phyloP scores from a whole-genome alignment of 1,140 invertebrate species.

The Drosophila nikananu region DNA sequence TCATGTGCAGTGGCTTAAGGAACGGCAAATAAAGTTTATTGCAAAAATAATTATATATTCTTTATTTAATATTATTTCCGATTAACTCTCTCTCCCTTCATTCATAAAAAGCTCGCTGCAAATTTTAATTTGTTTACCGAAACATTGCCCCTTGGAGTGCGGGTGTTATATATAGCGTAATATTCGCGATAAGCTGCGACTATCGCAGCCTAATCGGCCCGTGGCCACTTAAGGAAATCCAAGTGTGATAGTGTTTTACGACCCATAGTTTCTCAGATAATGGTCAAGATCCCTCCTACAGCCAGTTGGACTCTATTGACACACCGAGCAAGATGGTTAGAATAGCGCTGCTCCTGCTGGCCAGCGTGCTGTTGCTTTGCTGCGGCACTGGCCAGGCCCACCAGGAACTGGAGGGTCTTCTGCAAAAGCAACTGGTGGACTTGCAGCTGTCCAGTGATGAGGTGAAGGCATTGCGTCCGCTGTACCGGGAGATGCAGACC shows the following conservation, averaged over 20 bases:
- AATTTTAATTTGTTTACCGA: conserved; percentile 28
- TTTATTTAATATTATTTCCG: background rate
- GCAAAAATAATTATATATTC: background rate
- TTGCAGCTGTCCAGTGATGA: conserved; percentile 57
- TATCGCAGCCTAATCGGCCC: conserved; percentile 55
- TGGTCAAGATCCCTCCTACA: conserved; percentile 11
- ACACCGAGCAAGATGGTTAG: conserved; percentile 39
- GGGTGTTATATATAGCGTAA: conserved; percentile 30
- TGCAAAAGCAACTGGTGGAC: conserved; percentile 52
- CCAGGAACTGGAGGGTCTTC: conserved; percentile 49
- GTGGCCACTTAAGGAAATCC: conserved; percentile 54
- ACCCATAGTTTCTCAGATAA: conserved; percentile 29
- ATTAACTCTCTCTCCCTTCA: background rate
- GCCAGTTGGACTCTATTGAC: conserved; percentile 44
- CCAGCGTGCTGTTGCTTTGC: conserved; percentile 14
- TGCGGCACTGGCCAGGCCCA: conserved; percentile 28
- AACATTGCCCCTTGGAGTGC: conserved; percentile 35
- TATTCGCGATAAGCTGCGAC: conserved; percentile 53
- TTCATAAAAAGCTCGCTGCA: conserved; percentile 24
- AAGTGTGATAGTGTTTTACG: conserved; percentile 64
- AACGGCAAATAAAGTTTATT: conserved; percentile 3
- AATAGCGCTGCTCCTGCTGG: conserved; percentile 35
- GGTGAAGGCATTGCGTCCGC: conserved; percentile 59
- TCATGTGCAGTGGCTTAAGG: conserved; percentile 23
- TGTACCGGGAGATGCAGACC: conserved; percentile 65